phyloP scores from a whole-genome alignment of 2,113 vertebrate genomes.

The Marmota monax region DNA sequence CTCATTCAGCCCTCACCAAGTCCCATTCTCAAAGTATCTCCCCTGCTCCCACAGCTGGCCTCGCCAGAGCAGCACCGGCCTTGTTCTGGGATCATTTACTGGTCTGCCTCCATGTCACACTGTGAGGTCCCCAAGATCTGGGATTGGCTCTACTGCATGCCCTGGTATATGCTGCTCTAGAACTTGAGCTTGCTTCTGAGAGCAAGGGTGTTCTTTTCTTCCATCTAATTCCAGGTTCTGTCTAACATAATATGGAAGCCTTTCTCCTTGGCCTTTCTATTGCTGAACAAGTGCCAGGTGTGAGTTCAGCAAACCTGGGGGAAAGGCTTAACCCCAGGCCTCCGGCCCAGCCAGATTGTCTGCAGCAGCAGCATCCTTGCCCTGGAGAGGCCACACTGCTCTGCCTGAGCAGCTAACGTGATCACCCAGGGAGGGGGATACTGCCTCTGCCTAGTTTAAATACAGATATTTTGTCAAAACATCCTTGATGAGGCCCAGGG shows the following conservation, averaged over 20 bases:
- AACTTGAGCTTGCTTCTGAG: not conserved
- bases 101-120: not conserved
- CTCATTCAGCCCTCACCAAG: not conserved
- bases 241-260: not conserved
- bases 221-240: not conserved
- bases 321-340: not conserved
- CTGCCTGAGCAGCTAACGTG: fast-evolving
- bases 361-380: not conserved
- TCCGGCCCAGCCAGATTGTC: not conserved
- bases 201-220: not conserved
- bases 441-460: not conserved
- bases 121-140: not conserved
- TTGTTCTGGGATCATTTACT: not conserved
- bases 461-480: not conserved
- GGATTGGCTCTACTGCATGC: not conserved
- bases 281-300: not conserved
- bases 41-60: not conserved
- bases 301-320: not conserved
- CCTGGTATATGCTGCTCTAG: not conserved
- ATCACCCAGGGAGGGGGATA: fast-evolving
- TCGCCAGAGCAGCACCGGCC: not conserved
- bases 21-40: not conserved
- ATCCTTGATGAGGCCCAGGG: not conserved
- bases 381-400: not conserved
- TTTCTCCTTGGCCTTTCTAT: not conserved